Conservation (phyloP, 1,140 invertebrate species). For the Solen grandis region DNA sequence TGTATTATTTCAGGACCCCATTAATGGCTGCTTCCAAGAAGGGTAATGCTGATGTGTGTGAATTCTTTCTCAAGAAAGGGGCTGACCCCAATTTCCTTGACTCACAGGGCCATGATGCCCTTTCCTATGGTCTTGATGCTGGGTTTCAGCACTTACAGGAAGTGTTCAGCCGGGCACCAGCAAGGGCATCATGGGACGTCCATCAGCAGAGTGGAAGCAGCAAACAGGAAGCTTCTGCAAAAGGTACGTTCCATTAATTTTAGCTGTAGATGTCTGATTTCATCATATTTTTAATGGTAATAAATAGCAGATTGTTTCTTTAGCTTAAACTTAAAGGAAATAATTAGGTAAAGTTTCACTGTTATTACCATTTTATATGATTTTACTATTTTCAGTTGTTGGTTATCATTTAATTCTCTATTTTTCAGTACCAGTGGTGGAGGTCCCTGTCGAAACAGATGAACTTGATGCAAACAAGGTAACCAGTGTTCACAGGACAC, state of each 20-base stretch:
- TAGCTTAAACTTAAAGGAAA: no score
- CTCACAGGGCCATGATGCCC: conserved; percentile 69
- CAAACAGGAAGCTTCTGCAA: neutral
- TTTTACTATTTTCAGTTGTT: no score
- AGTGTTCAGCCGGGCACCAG: conserved; percentile 70
- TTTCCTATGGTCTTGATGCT: conserved; percentile 67
- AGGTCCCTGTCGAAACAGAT: no score
- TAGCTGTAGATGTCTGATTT: neutral
- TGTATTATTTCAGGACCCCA: no score
- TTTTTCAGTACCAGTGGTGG: no score
- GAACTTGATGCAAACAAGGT: no score
- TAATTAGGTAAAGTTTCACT: no score
- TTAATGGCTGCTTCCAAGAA: conserved; percentile 77
- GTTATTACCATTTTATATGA: no score
- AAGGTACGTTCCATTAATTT: neutral
- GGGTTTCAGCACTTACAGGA: conserved; percentile 67
- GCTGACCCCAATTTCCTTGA: conserved; percentile 62
- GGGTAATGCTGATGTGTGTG: conserved; percentile 73
- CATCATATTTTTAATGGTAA: no score
- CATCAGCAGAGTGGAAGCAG: neutral
- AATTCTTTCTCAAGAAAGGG: conserved; percentile 73
- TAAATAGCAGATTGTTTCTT: no score
- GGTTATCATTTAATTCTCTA: no score
- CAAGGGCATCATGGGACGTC: conserved; percentile 70
- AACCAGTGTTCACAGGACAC: no score